Conservation (phyloP, 2,113 vertebrate genomes). For the Apodemus speciosus region DNA sequence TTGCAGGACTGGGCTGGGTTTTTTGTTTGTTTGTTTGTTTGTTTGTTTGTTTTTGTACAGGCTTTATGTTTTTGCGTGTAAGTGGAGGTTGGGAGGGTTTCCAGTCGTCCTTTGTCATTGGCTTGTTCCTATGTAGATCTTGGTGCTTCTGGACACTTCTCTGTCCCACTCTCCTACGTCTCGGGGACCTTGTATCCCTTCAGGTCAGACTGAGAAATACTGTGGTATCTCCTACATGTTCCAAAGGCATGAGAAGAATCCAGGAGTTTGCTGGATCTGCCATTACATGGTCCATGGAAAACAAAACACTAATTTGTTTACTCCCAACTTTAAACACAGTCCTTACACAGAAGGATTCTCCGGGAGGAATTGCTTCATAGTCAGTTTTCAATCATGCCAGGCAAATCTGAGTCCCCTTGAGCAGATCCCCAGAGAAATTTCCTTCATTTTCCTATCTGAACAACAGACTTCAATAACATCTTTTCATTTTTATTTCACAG, state of each 20-base stretch:
- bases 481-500: conserved; percentile 48
- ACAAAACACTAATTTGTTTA: conserved; percentile 51
- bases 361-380: conserved; percentile 39
- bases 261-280: conserved; percentile 16
- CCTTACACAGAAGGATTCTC: conserved; percentile 43
- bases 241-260: neutral
- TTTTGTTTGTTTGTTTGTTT: neutral
- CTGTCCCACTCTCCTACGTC: neutral
- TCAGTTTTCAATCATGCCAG: conserved; percentile 30
- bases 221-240: neutral
- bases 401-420: conserved; percentile 24
- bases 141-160: neutral
- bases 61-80: neutral
- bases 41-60: neutral
- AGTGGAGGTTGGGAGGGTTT: neutral
- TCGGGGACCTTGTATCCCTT: neutral
- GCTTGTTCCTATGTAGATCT: neutral
- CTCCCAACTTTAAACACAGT: conserved; percentile 41
- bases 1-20: neutral
- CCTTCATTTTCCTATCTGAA: conserved; percentile 52
- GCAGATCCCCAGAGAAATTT: conserved; percentile 35
- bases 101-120: too few species aligned
- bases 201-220: neutral
- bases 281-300: neutral
- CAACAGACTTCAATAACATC: neutral